phyloP scores from a whole-genome alignment of 1,140 invertebrate species.

The Oryctes rhinoceros region DNA sequence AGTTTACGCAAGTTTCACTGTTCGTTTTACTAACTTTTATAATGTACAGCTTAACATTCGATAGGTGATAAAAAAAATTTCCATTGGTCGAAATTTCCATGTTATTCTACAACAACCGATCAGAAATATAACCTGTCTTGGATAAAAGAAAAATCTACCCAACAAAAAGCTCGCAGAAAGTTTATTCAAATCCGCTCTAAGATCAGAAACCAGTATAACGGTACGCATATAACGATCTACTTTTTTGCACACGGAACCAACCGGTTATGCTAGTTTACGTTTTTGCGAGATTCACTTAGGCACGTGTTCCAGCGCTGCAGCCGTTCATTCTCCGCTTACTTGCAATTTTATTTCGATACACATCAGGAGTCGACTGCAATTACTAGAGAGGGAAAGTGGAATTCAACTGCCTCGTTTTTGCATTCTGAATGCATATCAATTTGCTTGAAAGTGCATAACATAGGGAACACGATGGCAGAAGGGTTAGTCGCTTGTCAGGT shows the following conservation, averaged over 20 bases:
- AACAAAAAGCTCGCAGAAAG: background rate
- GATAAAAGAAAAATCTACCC: too few species aligned
- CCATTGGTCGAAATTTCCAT: too few species aligned
- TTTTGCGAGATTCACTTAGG: background rate
- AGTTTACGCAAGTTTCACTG: too few species aligned
- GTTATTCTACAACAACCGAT: too few species aligned
- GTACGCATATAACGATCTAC: background rate
- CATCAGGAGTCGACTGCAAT: background rate
- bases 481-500: slow-evolving; percentile 6
- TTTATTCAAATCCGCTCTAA: background rate
- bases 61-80: too few species aligned
- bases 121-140: too few species aligned
- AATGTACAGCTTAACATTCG: too few species aligned
- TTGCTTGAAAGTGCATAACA: slow-evolving; percentile 18
- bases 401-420: slow-evolving; percentile 9
- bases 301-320: background rate
- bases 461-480: background rate
- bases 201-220: background rate
- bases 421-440: slow-evolving; percentile 18
- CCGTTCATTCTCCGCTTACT: slow-evolving; percentile 9
- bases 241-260: background rate
- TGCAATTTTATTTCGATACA: slow-evolving; percentile 19
- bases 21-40: too few species aligned
- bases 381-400: background rate
- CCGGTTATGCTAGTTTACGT: slow-evolving; percentile 14